Evolutionary conservation across 2,797 vertebrate species (phyloP).

Genomic region (Stomatorhinus walkeri): DNA sequence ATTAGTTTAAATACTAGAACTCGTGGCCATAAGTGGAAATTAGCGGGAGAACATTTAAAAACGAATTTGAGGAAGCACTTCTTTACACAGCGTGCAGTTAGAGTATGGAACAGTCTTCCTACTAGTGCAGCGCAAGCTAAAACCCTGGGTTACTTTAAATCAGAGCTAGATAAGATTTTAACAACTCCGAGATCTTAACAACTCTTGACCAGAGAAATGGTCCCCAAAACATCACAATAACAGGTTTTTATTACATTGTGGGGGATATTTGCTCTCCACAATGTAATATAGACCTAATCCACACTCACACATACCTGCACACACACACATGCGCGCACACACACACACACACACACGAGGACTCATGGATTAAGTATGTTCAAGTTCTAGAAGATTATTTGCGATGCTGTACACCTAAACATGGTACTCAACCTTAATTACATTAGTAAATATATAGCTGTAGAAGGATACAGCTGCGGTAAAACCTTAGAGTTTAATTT

Average conservation of each 20-base stretch:
- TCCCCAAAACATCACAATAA: not conserved
- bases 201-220: too few species aligned
- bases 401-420: not conserved
- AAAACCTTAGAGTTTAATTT: not conserved
- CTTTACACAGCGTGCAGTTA: too few species aligned
- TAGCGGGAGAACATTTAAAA: too few species aligned
- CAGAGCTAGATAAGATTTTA: too few species aligned
- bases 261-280: not conserved
- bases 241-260: not conserved
- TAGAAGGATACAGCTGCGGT: not conserved
- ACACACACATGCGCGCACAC: not conserved
- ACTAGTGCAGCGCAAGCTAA: too few species aligned
- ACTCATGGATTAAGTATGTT: not conserved
- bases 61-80: too few species aligned
- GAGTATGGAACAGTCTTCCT: too few species aligned
- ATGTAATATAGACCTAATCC: not conserved
- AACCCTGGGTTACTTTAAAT: too few species aligned
- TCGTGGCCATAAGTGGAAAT: too few species aligned
- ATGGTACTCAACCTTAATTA: not conserved
- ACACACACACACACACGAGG: not conserved
- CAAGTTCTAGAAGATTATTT: not conserved
- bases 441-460: not conserved
- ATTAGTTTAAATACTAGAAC: too few species aligned
- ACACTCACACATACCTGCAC: not conserved
- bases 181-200: too few species aligned